Base-by-base conservation (phyloP, 2,113 vertebrate genomes). In the Bagarius yarrelli region DNA sequence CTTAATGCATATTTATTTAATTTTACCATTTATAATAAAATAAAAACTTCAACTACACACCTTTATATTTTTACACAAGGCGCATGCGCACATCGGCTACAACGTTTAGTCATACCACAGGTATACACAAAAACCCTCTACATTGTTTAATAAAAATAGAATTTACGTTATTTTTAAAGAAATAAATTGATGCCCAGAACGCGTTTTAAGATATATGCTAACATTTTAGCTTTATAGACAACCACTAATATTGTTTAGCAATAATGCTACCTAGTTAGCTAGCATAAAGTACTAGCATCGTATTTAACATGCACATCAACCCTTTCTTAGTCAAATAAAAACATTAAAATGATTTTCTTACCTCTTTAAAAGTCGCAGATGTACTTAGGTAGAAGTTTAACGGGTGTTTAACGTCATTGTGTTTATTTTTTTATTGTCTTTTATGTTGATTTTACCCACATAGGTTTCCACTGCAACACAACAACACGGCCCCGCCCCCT, bases 381-480 rank as follows among this genome's bases (percentile, higher is more conserved):
- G 36, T 8, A 40, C 36, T 40, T 40, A 40, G 8, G 8, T 40
- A 40, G 8, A 40, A 40, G 8, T 72, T 72, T 21, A 72, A 30
- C 25, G 19, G 9, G 0, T 19, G 0, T 5, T 5, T 5, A 11
- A 27, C 14, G 25, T 52, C 25, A 72, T 72, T 53, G 18, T 63
- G n/a, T 12, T 14, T 30, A 1, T 52, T 30, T 50, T 52, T 60
- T 13, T 9, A 61, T 3, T 50, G 47, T 34, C 36, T 73, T 81
- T 30, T 30, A 32, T 57, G 60, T 67, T 30, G 34, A 27, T 59
- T 47, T 63, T 21, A 80, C 47, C n/a, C 57, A 16, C 74, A 13
- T 18, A 34, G 76, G 19, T 78, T 83, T 40, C 71, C 40, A 23
- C 69, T 73, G 73, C 72, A 32, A 53, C 67, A 50, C 44, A 63